Conservation (phyloP, 2,888 invertebrate species). For the Tachina fera region DNA sequence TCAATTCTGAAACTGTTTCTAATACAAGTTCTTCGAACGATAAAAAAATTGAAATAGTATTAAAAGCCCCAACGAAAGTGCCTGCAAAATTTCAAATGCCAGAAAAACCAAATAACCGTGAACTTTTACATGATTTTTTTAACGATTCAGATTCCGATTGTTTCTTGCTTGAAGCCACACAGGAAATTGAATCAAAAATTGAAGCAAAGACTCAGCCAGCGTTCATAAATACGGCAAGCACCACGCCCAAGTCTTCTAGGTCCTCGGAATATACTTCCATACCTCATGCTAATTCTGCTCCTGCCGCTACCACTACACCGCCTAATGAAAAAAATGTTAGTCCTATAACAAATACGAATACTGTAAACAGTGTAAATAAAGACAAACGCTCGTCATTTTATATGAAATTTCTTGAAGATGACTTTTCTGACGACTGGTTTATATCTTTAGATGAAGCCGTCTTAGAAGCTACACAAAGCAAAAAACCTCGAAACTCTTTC, state of each 20-base stretch:
- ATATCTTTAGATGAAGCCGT: conserved; percentile 78
- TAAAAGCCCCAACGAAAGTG: neutral
- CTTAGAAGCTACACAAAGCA: conserved; percentile 75
- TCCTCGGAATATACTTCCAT: neutral
- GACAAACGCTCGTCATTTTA: conserved; percentile 78
- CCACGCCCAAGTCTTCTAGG: neutral
- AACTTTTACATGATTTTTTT: conserved; percentile 75
- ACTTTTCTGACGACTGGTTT: conserved; percentile 80
- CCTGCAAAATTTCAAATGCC: neutral
- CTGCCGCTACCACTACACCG: conserved; percentile 29
- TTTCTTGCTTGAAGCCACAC: conserved; percentile 79
- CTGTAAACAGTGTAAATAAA: conserved; percentile 49
- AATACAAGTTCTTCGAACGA: neutral
- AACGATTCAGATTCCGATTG: conserved; percentile 80
- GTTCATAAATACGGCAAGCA: conserved; percentile 3
- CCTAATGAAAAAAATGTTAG: neutral
- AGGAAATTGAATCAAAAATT: conserved; percentile 77
- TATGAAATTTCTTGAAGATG: conserved; percentile 80
- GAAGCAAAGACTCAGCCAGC: conserved; percentile 53
- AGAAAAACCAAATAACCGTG: conserved; percentile 19
- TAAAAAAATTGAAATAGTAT: conserved; percentile 3
- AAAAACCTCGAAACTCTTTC: conserved; percentile 77
- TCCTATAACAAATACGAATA: conserved; percentile 69
- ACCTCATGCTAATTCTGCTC: conserved; percentile 37
- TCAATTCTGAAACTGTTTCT: neutral